phyloP scores from a whole-genome alignment of 2,113 vertebrate genomes.

The Oostethus manadensis region DNA sequence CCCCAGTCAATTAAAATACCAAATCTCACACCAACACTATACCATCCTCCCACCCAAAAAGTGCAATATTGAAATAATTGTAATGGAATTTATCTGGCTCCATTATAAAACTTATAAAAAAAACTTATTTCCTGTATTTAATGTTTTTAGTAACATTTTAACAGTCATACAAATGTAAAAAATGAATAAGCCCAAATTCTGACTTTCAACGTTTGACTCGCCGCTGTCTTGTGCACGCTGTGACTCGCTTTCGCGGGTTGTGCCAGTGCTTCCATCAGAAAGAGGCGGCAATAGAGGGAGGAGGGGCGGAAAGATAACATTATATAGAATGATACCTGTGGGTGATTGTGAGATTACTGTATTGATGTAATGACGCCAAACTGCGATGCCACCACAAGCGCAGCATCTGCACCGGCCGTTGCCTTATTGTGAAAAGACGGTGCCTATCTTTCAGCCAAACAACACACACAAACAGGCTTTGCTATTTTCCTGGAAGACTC shows the following conservation, averaged over 20 bases:
- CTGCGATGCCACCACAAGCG: conserved; percentile 4
- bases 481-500: not conserved
- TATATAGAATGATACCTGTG: conserved; percentile 18
- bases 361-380: conserved; percentile 18
- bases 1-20: too few relatives aligned
- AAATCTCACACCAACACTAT: too few relatives aligned
- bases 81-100: too few relatives aligned
- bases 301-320: conserved; percentile 20
- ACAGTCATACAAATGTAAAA: too few relatives aligned
- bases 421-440: conserved; percentile 6
- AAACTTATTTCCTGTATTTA: too few relatives aligned
- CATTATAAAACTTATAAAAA: too few relatives aligned
- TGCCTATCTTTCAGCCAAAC: conserved; percentile 11
- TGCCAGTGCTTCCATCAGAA: not conserved
- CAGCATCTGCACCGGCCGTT: conserved; percentile 3
- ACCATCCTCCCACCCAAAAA: too few relatives aligned
- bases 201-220: too few relatives aligned
- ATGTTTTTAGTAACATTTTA: too few relatives aligned
- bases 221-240: too few relatives aligned
- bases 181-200: too few relatives aligned
- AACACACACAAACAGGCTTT: conserved; percentile 8
- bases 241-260: not conserved
- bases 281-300: conserved; percentile 8
- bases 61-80: too few relatives aligned
- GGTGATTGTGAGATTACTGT: conserved; percentile 16